A percentile compares a stretch with the other conserved stretches of the same genome.
phyloP scores from a whole-genome alignment of 1,140 invertebrate genomes.

The Mizuhopecten yessoensis region DNA sequence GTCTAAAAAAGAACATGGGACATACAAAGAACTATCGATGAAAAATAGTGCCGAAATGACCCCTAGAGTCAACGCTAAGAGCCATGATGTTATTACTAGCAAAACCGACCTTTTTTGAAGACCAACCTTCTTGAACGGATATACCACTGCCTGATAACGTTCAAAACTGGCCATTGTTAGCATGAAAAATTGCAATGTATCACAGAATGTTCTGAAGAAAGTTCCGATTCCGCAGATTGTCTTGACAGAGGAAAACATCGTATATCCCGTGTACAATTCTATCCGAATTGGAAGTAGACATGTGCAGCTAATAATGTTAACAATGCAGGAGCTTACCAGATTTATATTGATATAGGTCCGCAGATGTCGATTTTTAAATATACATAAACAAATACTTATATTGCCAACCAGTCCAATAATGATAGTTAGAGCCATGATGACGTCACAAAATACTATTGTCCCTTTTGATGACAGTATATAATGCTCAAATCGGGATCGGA shows the following conservation, averaged over 20 bases:
- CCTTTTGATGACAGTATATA: background rate
- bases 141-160: conserved; percentile 56
- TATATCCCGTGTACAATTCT: conserved; percentile 41
- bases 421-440: conserved; percentile 50
- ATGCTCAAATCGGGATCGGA: background rate
- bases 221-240: conserved; percentile 45
- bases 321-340: conserved; percentile 44
- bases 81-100: conserved; percentile 51
- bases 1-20: conserved; percentile 26
- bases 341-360: conserved; percentile 52
- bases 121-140: conserved; percentile 58
- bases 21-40: conserved; percentile 52
- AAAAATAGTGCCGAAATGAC: conserved; percentile 47
- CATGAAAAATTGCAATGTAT: conserved; percentile 57
- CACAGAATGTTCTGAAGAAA: conserved; percentile 54
- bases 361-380: conserved; percentile 42
- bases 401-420: conserved; percentile 45
- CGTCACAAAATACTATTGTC: conserved; percentile 44
- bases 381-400: conserved; percentile 47
- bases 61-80: conserved; percentile 40
- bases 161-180: conserved; percentile 59
- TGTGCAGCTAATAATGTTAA: conserved; percentile 47
- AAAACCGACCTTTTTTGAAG: conserved; percentile 43
- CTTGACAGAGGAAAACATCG: background rate
- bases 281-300: conserved; percentile 52